Base-by-base conservation (phyloP, 2,888 invertebrate species). In the Neoscelio sp. region DNA sequence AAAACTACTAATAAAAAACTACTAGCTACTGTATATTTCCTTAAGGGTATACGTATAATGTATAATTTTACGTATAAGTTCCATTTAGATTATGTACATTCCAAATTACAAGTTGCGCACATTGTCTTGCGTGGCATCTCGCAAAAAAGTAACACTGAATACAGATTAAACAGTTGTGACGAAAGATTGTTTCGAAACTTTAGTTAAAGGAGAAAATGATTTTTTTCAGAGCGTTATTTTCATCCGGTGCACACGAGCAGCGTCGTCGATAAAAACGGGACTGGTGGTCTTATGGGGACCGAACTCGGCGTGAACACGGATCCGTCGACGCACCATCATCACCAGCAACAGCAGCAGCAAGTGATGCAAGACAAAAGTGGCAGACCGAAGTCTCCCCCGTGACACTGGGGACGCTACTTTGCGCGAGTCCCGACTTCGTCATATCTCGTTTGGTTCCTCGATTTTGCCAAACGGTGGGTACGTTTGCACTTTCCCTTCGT, bases 171-270 rank as follows among this genome's bases (percentile, higher is more conserved):
- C n/a, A n/a, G n/a, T n/a, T n/a, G n/a, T n/a, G n/a, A n/a, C n/a
- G n/a, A n/a, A n/a, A n/a, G n/a, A n/a, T n/a, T n/a, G n/a, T n/a
- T n/a, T n/a, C n/a, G n/a, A n/a, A 33, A 6, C 6, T 2, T n/a
- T 2, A n/a, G 33, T 33, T n/a, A 33, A 3, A n/a, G n/a, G 8
- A 10, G 13, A 38, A 38, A 10, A 7, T 12, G 7, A 38, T 64
- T 64, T 23, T 6, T 60, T 60, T 1, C 76, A 81, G 81, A 81
- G n/a, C 81, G 92, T 84, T 92, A 92, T 88, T 92, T 92, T 88
- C 92, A 91, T 87, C 91, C 92, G 76, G 92, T 92, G 80, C 92
- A 92, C 87, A 90, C 91, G 87, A 92, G 90, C 87, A 92, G 91
- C 83, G 91, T 91, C 75, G 90, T 92, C 85, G 92, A 92, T 82